Evolutionary conservation across 2,888 invertebrate genomes (phyloP).

Genomic region (Geophilus truncorum): DNA sequence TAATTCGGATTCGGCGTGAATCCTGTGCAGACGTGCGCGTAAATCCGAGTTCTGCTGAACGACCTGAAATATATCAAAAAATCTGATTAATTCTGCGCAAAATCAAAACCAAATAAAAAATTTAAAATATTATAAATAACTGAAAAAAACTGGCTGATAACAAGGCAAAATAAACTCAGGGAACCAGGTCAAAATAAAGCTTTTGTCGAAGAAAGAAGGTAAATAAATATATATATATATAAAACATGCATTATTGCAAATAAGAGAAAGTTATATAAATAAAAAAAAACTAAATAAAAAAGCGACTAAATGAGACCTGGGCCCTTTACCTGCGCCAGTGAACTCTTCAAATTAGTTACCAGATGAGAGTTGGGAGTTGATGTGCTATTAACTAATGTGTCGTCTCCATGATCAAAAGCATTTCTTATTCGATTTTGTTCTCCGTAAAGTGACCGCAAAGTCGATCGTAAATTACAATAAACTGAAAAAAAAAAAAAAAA

Average conservation of each 20-base stretch:
- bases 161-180: background rate
- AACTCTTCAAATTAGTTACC: constrained; percentile 39
- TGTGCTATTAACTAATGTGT: constrained; percentile 33
- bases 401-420: constrained; percentile 55
- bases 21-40: constrained; percentile 50
- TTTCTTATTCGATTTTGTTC: constrained; percentile 62
- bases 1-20: constrained; percentile 49
- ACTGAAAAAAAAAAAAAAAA: constrained; percentile 46
- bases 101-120: background rate
- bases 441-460: constrained; percentile 45
- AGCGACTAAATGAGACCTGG: constrained; percentile 11
- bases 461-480: constrained; percentile 52
- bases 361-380: constrained; percentile 37
- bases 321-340: constrained; percentile 43
- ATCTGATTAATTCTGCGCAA: background rate
- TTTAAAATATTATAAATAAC: background rate
- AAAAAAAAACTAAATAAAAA: background rate
- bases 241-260: background rate
- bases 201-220: background rate
- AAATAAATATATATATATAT: background rate
- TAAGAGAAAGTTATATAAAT: background rate
- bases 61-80: constrained; percentile 53
- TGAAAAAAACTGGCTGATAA: background rate
- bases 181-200: constrained; percentile 9
- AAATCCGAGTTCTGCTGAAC: constrained; percentile 71